Conservation (phyloP, 2,888 invertebrate species). For the Lasioglossum malachurum region DNA sequence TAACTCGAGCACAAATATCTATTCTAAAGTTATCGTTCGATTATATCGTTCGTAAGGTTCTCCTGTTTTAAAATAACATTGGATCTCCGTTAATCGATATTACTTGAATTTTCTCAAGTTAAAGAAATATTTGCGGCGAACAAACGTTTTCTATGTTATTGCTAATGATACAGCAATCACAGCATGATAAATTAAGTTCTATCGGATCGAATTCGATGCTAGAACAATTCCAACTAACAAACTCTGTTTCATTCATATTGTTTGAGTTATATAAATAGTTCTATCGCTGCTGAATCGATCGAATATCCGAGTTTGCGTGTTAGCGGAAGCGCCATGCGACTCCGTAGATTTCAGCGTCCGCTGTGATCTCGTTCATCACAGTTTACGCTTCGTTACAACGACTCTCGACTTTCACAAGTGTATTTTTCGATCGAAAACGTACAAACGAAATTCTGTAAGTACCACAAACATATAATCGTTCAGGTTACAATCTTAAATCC, state of each 20-base stretch:
- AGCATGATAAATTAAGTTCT: not conserved
- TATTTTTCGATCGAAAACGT: not conserved
- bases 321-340: slow-evolving; percentile 64
- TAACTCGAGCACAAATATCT: no score
- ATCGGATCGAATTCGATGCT: not conserved
- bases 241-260: slow-evolving; percentile 57
- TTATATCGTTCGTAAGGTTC: no score
- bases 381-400: slow-evolving; percentile 20
- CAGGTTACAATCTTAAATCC: not conserved
- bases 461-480: not conserved
- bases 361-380: slow-evolving; percentile 42
- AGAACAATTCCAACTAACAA: slow-evolving; percentile 19
- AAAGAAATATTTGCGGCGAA: not conserved
- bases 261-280: slow-evolving; percentile 66
- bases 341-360: slow-evolving; percentile 54
- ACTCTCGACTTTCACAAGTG: not conserved
- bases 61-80: not conserved
- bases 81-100: not conserved
- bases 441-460: slow-evolving; percentile 25
- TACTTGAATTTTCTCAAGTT: not conserved
- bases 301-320: slow-evolving; percentile 71
- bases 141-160: not conserved
- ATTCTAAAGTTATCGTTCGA: no score
- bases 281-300: slow-evolving; percentile 71
- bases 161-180: not conserved